These are phyloP conservation scores for Microtus pennsylvanicus DNA, from an alignment of 2,113 vertebrate genomes.

Conservation along the genomic window DNA sequence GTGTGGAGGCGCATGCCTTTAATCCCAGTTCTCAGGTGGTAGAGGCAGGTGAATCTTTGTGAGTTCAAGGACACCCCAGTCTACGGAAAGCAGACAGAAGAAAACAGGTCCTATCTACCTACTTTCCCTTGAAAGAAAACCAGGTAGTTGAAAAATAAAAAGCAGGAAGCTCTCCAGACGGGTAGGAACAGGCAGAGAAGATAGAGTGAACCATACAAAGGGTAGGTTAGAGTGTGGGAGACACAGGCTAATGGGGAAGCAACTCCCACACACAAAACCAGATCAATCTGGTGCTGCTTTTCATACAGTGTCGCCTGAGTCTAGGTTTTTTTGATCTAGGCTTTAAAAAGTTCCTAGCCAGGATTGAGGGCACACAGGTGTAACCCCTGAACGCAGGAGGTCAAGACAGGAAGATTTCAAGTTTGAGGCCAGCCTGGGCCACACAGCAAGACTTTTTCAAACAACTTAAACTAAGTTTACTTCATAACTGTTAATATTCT, in stretches of 20 bases:
- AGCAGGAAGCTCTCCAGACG: not conserved
- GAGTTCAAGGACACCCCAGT: not conserved
- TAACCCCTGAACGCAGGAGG: not conserved
- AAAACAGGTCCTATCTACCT: not conserved
- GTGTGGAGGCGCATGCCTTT: not conserved
- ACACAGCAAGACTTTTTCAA: not conserved
- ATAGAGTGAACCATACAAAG: not conserved
- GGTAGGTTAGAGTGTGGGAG: not conserved
- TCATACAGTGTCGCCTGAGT: slow-evolving; percentile 31
- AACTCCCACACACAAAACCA: not conserved
- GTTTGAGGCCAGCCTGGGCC: not conserved
- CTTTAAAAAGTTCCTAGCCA: not conserved
- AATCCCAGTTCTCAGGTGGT: not conserved
- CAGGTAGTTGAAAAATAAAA: not conserved
- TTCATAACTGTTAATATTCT: slow-evolving; percentile 44
- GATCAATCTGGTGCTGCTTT: not conserved
- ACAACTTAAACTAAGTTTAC: not conserved
- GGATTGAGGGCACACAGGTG: not conserved
- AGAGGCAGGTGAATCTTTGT: not conserved
- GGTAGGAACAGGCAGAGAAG: not conserved
- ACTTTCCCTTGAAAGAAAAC: not conserved
- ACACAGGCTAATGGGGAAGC: not conserved
- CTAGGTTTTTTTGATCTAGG: not conserved
- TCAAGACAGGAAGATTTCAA: not conserved
- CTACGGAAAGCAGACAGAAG: not conserved